Conservation (phyloP, 2,888 invertebrate species). For the Drosophila stalkeri region DNA sequence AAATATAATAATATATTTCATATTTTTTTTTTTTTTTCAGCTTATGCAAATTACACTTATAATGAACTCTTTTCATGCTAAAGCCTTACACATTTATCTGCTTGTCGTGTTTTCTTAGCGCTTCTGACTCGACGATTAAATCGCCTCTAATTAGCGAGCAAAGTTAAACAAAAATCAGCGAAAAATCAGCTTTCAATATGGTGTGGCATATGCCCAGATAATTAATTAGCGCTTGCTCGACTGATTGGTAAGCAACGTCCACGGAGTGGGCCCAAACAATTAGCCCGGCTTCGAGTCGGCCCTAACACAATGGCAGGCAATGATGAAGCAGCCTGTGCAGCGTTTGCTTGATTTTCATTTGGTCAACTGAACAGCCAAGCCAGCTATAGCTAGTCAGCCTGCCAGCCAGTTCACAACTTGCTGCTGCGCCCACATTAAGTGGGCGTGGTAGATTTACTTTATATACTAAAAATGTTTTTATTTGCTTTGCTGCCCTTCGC, state of each 20-base stretch:
- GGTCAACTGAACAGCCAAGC: slow-evolving; percentile 31
- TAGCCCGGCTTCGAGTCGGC: slow-evolving; percentile 52
- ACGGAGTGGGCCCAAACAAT: slow-evolving; percentile 55
- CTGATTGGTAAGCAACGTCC: slow-evolving; percentile 60
- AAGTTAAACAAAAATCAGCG: slow-evolving; percentile 70
- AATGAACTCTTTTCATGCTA: not conserved
- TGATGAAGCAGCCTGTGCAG: slow-evolving; percentile 44
- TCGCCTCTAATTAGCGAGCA: slow-evolving; percentile 60
- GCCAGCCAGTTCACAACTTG: slow-evolving; percentile 24
- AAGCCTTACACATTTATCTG: slow-evolving; percentile 17
- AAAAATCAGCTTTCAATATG: slow-evolving; percentile 65
- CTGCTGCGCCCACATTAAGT: slow-evolving; percentile 26
- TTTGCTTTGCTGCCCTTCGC: slow-evolving; percentile 61
- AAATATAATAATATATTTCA: not conserved
- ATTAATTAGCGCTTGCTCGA: slow-evolving; percentile 66
- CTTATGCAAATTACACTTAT: not conserved
- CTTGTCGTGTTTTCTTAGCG: slow-evolving; percentile 9
- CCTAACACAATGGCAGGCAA: slow-evolving; percentile 41
- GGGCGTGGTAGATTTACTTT: slow-evolving; percentile 43
- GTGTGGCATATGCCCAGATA: slow-evolving; percentile 64
- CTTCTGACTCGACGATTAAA: slow-evolving; percentile 36
- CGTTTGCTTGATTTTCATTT: slow-evolving; percentile 51
- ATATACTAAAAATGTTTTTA: slow-evolving; percentile 56
- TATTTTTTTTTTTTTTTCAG: not conserved
- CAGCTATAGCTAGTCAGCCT: slow-evolving; percentile 13